A percentile compares a stretch with the other conserved stretches of the same genome.
Conservation (phyloP, 2,113 vertebrate species). For the Apeltes quadracus region DNA sequence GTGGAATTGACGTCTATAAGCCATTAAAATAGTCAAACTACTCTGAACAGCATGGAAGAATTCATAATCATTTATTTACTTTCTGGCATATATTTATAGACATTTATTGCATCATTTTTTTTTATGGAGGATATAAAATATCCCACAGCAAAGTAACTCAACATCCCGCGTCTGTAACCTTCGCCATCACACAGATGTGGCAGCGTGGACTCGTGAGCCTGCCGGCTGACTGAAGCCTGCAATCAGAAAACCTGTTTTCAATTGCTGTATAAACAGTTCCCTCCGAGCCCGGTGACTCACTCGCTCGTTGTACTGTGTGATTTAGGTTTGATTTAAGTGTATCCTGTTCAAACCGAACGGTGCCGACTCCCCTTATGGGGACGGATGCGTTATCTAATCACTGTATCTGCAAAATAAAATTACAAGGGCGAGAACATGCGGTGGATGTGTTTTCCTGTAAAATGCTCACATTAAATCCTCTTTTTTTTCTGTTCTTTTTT, state of each 20-base stretch:
- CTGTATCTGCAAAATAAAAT: conserved; percentile 52
- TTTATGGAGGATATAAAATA: not conserved
- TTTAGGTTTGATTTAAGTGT: conserved; percentile 56
- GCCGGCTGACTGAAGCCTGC: conserved; percentile 19
- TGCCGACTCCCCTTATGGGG: conserved; percentile 44
- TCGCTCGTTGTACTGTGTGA: conserved; percentile 43
- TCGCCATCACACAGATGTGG: not conserved
- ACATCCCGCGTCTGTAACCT: not conserved
- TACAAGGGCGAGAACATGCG: conserved; percentile 43
- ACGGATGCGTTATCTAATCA: conserved; percentile 51
- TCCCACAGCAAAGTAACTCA: not conserved
- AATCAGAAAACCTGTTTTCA: conserved; percentile 42
- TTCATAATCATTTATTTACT: not conserved
- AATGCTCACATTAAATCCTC: conserved; percentile 52
- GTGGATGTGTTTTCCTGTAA: conserved; percentile 31
- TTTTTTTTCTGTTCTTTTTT: not conserved
- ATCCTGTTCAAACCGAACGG: conserved; percentile 51
- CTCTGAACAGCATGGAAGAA: not conserved
- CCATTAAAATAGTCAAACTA: not conserved
- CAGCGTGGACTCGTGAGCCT: not conserved
- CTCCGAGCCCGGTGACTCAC: conserved; percentile 65
- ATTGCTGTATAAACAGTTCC: conserved; percentile 69
- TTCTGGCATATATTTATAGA: not conserved
- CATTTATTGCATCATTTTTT: not conserved
- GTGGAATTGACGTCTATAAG: not conserved